A percentile compares a stretch with the other conserved stretches of the same genome.
Evolutionary conservation across 1,140 invertebrate species (phyloP).

Genomic region (Cecropterus lyciades): DNA sequence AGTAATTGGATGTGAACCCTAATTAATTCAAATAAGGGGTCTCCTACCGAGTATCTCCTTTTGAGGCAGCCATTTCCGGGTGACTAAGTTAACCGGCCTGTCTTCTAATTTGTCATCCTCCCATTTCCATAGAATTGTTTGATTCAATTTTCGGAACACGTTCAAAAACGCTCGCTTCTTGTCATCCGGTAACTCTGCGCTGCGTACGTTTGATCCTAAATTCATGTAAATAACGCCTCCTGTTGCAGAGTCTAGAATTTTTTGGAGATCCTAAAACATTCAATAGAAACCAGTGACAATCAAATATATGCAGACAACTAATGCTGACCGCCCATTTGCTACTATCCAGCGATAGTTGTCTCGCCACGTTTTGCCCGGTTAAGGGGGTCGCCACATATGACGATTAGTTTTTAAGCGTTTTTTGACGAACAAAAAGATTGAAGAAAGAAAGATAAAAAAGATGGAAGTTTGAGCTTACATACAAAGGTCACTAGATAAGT

Average conservation of each 20-base stretch:
- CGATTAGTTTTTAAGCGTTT: too few species aligned
- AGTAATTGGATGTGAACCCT: conserved; percentile 15
- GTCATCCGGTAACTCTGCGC: conserved; percentile 76
- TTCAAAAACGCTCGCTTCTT: conserved; percentile 82
- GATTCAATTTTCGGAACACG: conserved; percentile 84
- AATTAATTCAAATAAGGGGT: conserved; percentile 14
- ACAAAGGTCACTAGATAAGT: too few species aligned
- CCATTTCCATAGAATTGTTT: conserved; percentile 88
- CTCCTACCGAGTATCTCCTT: conserved; percentile 87
- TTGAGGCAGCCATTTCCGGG: conserved; percentile 89
- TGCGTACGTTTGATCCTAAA: conserved; percentile 86
- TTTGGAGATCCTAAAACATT: conserved; percentile 80
- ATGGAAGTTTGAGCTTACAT: too few species aligned
- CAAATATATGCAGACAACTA: too few species aligned
- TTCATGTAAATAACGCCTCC: conserved; percentile 87
- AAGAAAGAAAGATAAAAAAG: too few species aligned
- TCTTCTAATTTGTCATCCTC: conserved; percentile 83
- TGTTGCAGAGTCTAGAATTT: conserved; percentile 84
- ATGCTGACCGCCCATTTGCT: too few species aligned
- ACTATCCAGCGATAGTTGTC: too few species aligned
- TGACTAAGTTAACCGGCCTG: conserved; percentile 86
- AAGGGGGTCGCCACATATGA: too few species aligned
- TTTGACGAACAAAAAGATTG: too few species aligned
- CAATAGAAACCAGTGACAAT: too few species aligned
- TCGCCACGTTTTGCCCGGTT: too few species aligned